A percentile compares a stretch with the other conserved stretches of the same genome.
Conservation (phyloP, 2,797 vertebrate genomes). For the Rhinichthys osculus region DNA sequence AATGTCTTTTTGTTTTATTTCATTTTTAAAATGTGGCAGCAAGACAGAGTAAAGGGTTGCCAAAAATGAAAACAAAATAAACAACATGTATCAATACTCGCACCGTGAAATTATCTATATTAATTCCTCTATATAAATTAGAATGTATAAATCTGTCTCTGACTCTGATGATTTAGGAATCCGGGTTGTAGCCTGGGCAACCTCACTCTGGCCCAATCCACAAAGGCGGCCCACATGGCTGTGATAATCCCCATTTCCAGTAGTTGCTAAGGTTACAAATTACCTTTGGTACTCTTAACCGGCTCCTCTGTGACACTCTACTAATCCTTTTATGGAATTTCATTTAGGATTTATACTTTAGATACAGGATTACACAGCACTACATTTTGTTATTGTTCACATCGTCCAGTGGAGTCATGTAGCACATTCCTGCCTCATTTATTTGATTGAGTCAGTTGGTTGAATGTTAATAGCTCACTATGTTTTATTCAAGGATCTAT, state of each 20-base stretch:
- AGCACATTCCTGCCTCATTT: conserved; percentile 60
- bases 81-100: background rate
- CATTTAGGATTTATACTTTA: conserved; percentile 83
- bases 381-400: conserved; percentile 67
- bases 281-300: conserved; percentile 92
- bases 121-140: conserved; percentile 37
- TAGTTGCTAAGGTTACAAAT: conserved; percentile 99
- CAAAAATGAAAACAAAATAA: background rate
- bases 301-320: conserved; percentile 89
- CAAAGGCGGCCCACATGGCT: conserved; percentile 84
- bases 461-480: background rate
- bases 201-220: conserved; percentile 73
- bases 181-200: conserved; percentile 62
- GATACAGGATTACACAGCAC: conserved; percentile 78
- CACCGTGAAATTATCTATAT: background rate
- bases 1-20: background rate
- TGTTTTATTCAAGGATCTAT: background rate
- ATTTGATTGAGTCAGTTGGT: background rate
- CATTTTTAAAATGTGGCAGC: background rate
- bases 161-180: conserved; percentile 54
- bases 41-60: background rate
- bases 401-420: conserved; percentile 62
- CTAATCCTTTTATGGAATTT: conserved; percentile 86
- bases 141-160: conserved; percentile 39
- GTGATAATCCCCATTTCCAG: conserved; percentile 93